Evolutionary conservation across 1,140 invertebrate genomes (phyloP).

Genomic region (Periplaneta americana): DNA sequence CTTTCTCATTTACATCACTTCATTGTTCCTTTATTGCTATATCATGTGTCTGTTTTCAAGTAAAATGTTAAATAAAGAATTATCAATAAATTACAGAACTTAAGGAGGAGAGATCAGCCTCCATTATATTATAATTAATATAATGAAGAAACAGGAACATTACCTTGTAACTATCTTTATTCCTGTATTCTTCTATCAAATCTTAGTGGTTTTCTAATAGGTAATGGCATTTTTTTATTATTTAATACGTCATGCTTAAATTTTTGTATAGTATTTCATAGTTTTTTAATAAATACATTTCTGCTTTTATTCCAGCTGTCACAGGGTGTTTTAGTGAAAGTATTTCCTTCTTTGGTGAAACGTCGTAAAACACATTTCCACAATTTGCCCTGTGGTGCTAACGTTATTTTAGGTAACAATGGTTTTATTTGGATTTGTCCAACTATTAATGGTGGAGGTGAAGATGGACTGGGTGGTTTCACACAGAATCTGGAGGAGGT

Average conservation of each 20-base stretch:
- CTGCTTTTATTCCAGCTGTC: conserved; percentile 50
- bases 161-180: conserved; percentile 4
- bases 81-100: too few species aligned
- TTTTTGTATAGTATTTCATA: too few species aligned
- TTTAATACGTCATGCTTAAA: too few species aligned
- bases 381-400: conserved; percentile 83
- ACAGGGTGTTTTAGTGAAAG: conserved; percentile 86
- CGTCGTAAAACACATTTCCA: conserved; percentile 96
- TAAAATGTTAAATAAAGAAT: too few species aligned
- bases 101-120: too few species aligned
- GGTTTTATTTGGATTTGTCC: conserved; percentile 95
- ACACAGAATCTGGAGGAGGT: conserved; percentile 69
- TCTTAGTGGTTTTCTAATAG: too few species aligned
- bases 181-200: too few species aligned
- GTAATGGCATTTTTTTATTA: too few species aligned
- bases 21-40: too few species aligned
- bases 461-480: conserved; percentile 69
- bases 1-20: too few species aligned
- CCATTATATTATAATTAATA: not conserved
- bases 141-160: conserved; percentile 4
- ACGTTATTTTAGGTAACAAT: conserved; percentile 93
- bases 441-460: conserved; percentile 41
- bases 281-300: too few species aligned
- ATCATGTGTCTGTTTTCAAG: too few species aligned
- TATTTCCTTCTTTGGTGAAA: conserved; percentile 89